Evolutionary conservation across 64 coral and sea anemone species (phyloP).

Genomic region (Actinia equina): DNA sequence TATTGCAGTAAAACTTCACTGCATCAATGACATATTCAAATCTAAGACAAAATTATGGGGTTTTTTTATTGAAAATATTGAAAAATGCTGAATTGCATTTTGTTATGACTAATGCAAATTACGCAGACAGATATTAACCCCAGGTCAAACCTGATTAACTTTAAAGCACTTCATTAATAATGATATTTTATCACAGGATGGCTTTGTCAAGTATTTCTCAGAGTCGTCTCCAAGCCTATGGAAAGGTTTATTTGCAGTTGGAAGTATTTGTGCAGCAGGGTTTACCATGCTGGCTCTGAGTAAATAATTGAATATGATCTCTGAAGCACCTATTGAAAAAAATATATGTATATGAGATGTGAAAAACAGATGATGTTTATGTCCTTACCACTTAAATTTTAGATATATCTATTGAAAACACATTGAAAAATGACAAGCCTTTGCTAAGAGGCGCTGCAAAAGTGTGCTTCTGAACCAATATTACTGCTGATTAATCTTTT

Average conservation of each 20-base stretch:
- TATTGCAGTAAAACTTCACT: not conserved
- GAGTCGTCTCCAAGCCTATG: constrained; percentile 56
- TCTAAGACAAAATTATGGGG: no score
- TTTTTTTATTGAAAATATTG: not conserved
- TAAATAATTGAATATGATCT: constrained; percentile 27
- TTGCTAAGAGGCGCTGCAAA: constrained; percentile 4
- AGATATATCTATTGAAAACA: not conserved
- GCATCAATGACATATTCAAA: not conserved
- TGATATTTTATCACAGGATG: constrained; percentile 31
- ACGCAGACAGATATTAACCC: not conserved
- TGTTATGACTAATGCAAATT: not conserved
- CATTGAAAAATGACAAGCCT: not conserved
- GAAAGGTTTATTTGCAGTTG: constrained; percentile 64
- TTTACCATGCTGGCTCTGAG: constrained; percentile 55
- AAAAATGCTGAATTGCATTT: not conserved
- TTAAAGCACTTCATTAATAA: not conserved
- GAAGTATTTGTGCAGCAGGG: constrained; percentile 62
- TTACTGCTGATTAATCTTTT: constrained; percentile 23
- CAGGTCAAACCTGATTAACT: not conserved
- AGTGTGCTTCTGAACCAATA: not conserved
- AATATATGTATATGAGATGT: constrained; percentile 39
- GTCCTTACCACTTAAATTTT: not conserved
- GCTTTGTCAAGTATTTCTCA: constrained; percentile 58
- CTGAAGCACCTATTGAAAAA: not conserved
- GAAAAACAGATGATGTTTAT: not conserved